These are phyloP conservation scores for Camelus dromedarius DNA, from an alignment of 2,113 vertebrate species.

Conservation along the genomic window DNA sequence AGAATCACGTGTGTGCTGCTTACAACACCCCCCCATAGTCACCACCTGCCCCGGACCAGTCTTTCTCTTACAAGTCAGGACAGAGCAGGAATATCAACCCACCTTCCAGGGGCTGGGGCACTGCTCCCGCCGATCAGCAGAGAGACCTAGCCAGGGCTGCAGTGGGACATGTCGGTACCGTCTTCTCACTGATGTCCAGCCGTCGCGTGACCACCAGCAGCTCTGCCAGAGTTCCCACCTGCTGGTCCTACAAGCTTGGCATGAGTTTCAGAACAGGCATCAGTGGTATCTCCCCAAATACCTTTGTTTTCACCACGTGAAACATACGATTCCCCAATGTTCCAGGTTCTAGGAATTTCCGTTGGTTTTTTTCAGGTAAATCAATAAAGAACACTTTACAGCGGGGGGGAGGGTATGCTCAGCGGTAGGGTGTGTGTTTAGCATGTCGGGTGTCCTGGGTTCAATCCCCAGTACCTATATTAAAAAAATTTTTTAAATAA, in stretches of 20 bases:
- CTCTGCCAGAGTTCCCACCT: slow-evolving; percentile 43
- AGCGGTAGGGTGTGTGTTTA: no score
- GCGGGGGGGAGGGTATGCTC: no score
- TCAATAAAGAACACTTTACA: background rate
- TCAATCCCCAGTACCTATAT: no score
- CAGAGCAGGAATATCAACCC: slow-evolving; percentile 53
- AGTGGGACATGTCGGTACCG: background rate
- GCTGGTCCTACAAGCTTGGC: background rate
- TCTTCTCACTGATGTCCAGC: slow-evolving; percentile 42
- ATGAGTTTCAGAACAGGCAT: background rate
- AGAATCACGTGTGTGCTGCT: background rate
- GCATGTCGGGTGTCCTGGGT: no score
- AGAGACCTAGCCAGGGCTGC: slow-evolving; percentile 67
- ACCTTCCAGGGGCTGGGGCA: slow-evolving; percentile 38
- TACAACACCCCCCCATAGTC: background rate
- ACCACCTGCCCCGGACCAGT: background rate
- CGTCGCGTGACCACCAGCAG: slow-evolving; percentile 58
- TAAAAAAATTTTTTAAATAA: no score
- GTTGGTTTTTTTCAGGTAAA: background rate
- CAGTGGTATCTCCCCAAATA: no score
- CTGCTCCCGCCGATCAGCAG: slow-evolving; percentile 42
- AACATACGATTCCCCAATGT: background rate
- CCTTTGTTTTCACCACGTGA: background rate
- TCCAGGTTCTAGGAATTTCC: slow-evolving; percentile 36
- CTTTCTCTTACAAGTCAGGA: slow-evolving; percentile 1